These are phyloP conservation scores for Vidua chalybeata DNA, from an alignment of 2,113 vertebrate genomes.

Conservation along the genomic window DNA sequence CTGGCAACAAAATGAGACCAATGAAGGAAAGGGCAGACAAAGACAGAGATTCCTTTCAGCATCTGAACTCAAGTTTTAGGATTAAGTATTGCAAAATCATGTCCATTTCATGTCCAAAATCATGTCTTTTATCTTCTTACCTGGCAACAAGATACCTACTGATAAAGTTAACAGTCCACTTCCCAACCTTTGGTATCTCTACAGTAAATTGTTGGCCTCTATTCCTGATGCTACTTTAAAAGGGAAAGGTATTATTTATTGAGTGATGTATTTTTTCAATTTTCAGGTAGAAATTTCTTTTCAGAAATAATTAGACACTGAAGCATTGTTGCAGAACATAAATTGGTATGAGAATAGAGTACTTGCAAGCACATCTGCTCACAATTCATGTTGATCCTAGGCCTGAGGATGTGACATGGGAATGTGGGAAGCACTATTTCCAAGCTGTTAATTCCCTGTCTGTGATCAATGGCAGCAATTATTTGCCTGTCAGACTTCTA, in stretches of 20 bases:
- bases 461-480: not conserved
- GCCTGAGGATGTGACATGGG: not conserved
- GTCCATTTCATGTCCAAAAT: too few relatives aligned
- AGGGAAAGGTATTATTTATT: not conserved
- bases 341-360: not conserved
- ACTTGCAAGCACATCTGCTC: not conserved
- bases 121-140: not conserved
- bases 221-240: not conserved
- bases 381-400: not conserved
- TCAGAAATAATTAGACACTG: not conserved
- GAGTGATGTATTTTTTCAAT: not conserved
- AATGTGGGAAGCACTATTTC: not conserved
- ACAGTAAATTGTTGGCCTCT: not conserved
- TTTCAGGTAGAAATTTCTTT: not conserved
- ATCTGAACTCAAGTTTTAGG: not conserved
- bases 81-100: not conserved
- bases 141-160: not conserved
- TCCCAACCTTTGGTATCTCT: not conserved
- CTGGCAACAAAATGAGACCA: not conserved
- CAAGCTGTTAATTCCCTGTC: not conserved
- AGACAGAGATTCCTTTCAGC: not conserved
- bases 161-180: not conserved
- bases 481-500: not conserved
- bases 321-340: not conserved
- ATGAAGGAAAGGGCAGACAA: not conserved